phyloP scores from a whole-genome alignment of 1,140 invertebrate genomes.

The Littorina saxatilis region DNA sequence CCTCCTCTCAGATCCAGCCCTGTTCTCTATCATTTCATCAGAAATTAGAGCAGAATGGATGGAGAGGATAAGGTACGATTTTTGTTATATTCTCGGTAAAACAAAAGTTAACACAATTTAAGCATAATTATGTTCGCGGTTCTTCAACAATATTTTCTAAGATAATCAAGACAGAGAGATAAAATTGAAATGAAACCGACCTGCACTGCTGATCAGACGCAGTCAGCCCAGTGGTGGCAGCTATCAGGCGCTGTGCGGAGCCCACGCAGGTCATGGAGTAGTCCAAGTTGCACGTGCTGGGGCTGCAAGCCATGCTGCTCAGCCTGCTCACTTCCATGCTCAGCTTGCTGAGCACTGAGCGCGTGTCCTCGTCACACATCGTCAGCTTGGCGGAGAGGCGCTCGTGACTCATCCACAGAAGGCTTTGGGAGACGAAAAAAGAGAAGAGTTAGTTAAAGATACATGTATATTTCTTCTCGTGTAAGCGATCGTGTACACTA shows the following conservation, averaged over 20 bases:
- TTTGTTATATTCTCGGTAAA: too few relatives aligned
- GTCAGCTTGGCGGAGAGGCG: not conserved
- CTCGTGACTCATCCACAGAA: slow-evolving; percentile 19
- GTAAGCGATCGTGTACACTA: too few relatives aligned
- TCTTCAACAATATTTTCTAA: too few relatives aligned
- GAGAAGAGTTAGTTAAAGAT: not conserved
- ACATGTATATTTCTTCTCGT: too few relatives aligned
- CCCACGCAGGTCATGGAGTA: not conserved
- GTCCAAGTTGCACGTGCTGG: slow-evolving; percentile 3
- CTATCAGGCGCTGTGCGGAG: not conserved
- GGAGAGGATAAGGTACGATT: too few relatives aligned
- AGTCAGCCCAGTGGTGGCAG: not conserved
- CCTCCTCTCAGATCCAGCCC: too few relatives aligned
- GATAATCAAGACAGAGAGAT: too few relatives aligned
- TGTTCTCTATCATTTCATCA: too few relatives aligned
- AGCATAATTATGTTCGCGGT: too few relatives aligned
- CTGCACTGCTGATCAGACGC: not conserved
- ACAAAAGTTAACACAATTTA: too few relatives aligned
- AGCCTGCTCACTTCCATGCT: not conserved
- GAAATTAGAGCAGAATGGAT: too few relatives aligned
- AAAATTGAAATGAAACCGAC: too few relatives aligned
- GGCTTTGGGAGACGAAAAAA: not conserved
- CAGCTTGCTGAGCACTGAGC: not conserved
- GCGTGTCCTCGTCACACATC: not conserved
- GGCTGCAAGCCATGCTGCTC: slow-evolving; percentile 12